A percentile compares a stretch with the other conserved stretches of the same genome.
Evolutionary conservation across 2,113 vertebrate genomes (phyloP).

Genomic region (Daubentonia madagascariensis): DNA sequence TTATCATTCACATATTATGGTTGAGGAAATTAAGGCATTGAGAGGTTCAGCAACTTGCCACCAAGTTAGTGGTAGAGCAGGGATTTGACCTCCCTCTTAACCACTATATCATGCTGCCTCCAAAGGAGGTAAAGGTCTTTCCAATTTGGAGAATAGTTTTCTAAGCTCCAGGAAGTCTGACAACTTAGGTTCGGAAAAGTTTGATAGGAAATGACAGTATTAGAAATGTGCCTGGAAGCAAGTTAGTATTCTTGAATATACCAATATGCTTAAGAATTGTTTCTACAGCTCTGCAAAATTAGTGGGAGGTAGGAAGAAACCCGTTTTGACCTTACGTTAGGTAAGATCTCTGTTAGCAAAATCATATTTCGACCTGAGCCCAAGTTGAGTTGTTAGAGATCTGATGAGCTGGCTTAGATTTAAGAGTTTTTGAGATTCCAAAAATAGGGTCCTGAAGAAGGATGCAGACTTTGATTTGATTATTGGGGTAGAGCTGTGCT

Average conservation of each 20-base stretch:
- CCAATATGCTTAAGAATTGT: not conserved
- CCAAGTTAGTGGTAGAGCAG: not conserved
- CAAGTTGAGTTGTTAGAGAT: not conserved
- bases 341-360: slow-evolving; percentile 50
- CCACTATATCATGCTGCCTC: not conserved
- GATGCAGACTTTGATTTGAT: not conserved
- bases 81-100: not conserved
- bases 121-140: not conserved
- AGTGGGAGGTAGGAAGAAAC: not conserved
- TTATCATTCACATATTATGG: slow-evolving; percentile 24
- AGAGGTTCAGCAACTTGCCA: not conserved
- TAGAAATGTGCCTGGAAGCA: not conserved
- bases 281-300: not conserved
- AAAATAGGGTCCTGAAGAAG: slow-evolving; percentile 3
- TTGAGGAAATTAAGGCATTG: not conserved
- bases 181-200: slow-evolving; percentile 26
- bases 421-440: slow-evolving; percentile 37
- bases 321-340: not conserved
- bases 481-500: not conserved
- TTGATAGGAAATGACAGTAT: not conserved
- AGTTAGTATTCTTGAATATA: not conserved
- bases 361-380: slow-evolving; percentile 17
- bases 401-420: slow-evolving; percentile 26
- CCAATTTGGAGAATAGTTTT: not conserved
- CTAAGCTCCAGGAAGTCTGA: not conserved